Percentiles rank a stretch among this genome's conserved stretches.
phyloP scores from a whole-genome alignment of 1,140 invertebrate genomes.

The roundworm (Caenorhabditis elegans) region DNA sequence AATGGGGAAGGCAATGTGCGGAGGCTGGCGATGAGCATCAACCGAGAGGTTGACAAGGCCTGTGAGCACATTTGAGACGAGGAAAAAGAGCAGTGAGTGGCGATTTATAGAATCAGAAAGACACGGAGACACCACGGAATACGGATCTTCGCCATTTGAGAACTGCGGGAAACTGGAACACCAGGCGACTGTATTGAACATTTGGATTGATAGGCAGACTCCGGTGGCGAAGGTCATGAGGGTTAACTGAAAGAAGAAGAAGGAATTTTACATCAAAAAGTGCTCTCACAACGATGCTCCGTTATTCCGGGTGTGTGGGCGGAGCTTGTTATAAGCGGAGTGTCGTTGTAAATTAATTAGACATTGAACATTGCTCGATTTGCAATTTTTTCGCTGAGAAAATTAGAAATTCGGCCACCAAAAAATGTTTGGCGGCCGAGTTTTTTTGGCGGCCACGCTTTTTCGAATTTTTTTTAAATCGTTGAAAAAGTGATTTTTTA shows the following conservation, averaged over 20 bases:
- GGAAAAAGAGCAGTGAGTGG: conserved; percentile 32
- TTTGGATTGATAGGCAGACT: not conserved
- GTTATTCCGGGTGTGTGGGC: too few relatives aligned
- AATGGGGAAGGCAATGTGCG: not conserved
- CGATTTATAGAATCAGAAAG: conserved; percentile 38
- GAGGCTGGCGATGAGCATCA: not conserved
- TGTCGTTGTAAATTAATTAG: too few relatives aligned
- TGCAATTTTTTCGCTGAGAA: too few relatives aligned
- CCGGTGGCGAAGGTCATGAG: conserved; percentile 18
- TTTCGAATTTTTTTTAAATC: too few relatives aligned
- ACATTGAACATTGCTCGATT: too few relatives aligned
- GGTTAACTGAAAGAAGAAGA: not conserved
- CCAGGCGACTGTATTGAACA: conserved; percentile 34
- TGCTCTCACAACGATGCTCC: too few relatives aligned
- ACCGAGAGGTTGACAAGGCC: conserved; percentile 40
- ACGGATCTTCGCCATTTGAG: conserved; percentile 31
- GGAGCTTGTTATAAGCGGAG: too few relatives aligned
- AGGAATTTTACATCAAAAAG: too few relatives aligned
- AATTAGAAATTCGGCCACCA: too few relatives aligned
- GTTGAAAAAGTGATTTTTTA: too few relatives aligned
- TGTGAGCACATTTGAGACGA: conserved; percentile 44
- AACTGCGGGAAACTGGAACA: conserved; percentile 29
- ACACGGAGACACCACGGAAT: not conserved
- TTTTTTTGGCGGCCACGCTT: too few relatives aligned
- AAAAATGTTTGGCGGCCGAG: too few relatives aligned